Base-by-base conservation (phyloP, 2,888 invertebrate genomes). In the Caenorhabditis sulstoni region DNA sequence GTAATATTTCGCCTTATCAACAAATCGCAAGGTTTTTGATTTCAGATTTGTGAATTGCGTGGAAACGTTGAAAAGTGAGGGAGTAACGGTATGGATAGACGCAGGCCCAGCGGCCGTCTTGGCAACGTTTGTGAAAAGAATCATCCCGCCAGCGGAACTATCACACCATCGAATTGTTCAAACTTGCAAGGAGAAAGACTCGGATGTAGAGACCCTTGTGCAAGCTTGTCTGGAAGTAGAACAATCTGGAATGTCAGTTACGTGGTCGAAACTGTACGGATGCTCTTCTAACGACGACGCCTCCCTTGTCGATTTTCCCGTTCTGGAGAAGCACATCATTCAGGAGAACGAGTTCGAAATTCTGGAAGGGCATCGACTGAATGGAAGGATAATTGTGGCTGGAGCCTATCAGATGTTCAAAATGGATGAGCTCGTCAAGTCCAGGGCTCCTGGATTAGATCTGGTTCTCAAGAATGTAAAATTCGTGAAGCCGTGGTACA, bases 81-180 rank as follows among this genome's bases (percentile, higher is more conserved):
- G 83, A n/a, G 86, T 83, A 2, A 75, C 45, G 8, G 61, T 64
- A 4, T 87, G 86, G 84, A 57, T 87, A 7, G 87, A 87, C 61
- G 82, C 83, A 5, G 86, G 86, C 1, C 83, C 87, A 3, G 79
- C 82, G 9, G 68, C 79, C 4, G 81, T 79, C 8, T 62, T 87
- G 8, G 71, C 80, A 0, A 77, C 71, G 1, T 83, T 87, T 41
- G 78, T 85, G 16, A 81, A 84, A 59, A 39, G 82, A 50, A 86
- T 79, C 14, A 66, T 84, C 12, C 20, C 22, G 9, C 65, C 76
- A 11, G 59, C 75, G 5, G 65, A 79, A 1, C 64, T 79, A 0
- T 18, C 58, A 7, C 57, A 62, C 3, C 83, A 84, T 22, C 16
- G 66, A 41, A 76, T 84, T 52, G 64, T 83, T 18, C 79, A 77